phyloP scores from a whole-genome alignment of 2,113 vertebrate species.

The Dryoscopus gambensis region DNA sequence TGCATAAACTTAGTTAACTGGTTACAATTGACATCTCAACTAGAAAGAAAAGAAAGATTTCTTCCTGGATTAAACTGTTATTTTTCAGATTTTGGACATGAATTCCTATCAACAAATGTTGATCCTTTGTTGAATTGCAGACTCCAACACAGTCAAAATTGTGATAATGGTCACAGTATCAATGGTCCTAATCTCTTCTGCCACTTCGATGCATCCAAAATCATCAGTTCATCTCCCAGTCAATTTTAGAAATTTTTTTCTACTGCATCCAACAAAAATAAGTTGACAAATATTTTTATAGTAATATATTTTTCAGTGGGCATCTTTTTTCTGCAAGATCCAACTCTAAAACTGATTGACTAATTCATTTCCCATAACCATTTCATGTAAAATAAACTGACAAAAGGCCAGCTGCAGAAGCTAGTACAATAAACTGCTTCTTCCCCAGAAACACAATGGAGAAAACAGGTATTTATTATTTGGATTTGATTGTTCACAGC shows the following conservation, averaged over 20 bases:
- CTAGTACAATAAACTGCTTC: not conserved
- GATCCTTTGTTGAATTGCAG: not conserved
- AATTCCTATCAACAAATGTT: not conserved
- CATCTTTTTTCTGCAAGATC: not conserved
- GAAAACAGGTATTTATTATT: constrained; percentile 18
- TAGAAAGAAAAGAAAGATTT: not conserved
- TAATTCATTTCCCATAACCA: not conserved
- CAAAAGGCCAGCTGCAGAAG: constrained; percentile 12
- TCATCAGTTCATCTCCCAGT: not conserved
- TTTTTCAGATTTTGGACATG: not conserved
- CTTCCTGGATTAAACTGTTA: not conserved
- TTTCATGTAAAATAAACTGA: not conserved
- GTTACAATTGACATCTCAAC: not conserved
- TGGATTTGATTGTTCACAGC: not conserved
- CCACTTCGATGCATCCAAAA: not conserved
- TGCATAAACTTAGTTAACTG: not conserved
- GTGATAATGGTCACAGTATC: not conserved
- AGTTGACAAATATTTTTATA: not conserved
- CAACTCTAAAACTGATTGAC: not conserved
- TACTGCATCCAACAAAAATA: not conserved
- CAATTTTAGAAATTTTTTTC: not conserved
- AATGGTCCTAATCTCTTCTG: not conserved
- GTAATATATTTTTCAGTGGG: not conserved
- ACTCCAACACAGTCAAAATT: not conserved
- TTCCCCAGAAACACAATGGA: not conserved